Evolutionary conservation across 2,888 invertebrate species (phyloP).

Genomic region (Buathra laborator): DNA sequence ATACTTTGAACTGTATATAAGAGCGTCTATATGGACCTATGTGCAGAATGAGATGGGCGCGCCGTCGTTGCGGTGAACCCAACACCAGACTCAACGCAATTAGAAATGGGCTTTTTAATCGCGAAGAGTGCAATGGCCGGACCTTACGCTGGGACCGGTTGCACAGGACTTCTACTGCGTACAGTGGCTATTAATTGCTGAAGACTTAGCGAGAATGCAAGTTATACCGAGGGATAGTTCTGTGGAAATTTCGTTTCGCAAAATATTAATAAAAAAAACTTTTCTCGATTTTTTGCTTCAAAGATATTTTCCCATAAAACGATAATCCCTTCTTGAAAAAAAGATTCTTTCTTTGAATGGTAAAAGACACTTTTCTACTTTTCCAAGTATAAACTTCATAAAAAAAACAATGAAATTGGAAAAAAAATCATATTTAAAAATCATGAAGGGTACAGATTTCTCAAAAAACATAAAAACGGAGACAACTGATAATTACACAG

Average conservation of each 20-base stretch:
- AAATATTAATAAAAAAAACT: background rate
- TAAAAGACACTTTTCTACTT: too few species aligned
- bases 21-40: background rate
- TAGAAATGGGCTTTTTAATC: slow-evolving; percentile 62
- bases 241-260: background rate
- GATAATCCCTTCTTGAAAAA: too few species aligned
- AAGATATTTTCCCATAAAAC: too few species aligned
- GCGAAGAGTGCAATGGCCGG: slow-evolving; percentile 51
- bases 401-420: too few species aligned
- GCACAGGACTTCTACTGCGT: background rate
- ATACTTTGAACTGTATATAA: background rate
- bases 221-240: background rate
- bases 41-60: background rate
- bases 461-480: too few species aligned
- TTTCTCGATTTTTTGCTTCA: too few species aligned
- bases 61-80: background rate
- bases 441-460: too few species aligned
- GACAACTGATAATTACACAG: too few species aligned
- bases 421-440: too few species aligned
- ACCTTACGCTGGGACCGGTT: background rate
- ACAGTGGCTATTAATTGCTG: background rate
- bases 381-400: too few species aligned
- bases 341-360: too few species aligned
- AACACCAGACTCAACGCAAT: slow-evolving; percentile 56
- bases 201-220: background rate